phyloP scores from a whole-genome alignment of 53 echinoderm and acorn worm species.

The Patiria pectinifera region DNA sequence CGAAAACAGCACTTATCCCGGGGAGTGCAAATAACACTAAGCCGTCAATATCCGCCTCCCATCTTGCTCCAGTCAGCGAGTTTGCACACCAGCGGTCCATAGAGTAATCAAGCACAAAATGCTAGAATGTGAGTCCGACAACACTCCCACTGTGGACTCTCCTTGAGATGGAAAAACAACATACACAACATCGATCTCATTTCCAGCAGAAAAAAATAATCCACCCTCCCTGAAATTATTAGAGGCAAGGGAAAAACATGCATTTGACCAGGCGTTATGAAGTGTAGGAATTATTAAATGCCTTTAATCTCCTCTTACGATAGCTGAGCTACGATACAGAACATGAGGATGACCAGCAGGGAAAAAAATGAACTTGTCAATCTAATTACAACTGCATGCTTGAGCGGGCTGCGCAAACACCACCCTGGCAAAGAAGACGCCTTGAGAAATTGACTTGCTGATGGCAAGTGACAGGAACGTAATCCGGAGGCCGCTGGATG shows the following conservation, averaged over 20 bases:
- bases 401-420: constrained; percentile 45
- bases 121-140: neutral
- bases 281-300: neutral
- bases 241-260: neutral
- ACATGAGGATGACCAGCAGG: neutral
- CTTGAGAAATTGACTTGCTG: constrained; percentile 62
- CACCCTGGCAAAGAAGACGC: constrained; percentile 29
- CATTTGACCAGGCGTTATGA: neutral
- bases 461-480: constrained; percentile 48
- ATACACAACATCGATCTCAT: neutral
- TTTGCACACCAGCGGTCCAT: neutral
- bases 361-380: constrained; percentile 21
- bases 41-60: neutral
- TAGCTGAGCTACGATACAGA: neutral
- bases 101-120: neutral
- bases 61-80: neutral
- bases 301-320: neutral
- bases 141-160: neutral
- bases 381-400: constrained; percentile 48
- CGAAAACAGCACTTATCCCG: neutral
- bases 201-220: neutral
- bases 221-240: neutral
- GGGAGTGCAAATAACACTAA: neutral
- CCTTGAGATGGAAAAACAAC: neutral
- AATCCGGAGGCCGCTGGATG: constrained; percentile 12